Conservation (phyloP, 1,140 invertebrate species). For the Portunus trituberculatus region DNA sequence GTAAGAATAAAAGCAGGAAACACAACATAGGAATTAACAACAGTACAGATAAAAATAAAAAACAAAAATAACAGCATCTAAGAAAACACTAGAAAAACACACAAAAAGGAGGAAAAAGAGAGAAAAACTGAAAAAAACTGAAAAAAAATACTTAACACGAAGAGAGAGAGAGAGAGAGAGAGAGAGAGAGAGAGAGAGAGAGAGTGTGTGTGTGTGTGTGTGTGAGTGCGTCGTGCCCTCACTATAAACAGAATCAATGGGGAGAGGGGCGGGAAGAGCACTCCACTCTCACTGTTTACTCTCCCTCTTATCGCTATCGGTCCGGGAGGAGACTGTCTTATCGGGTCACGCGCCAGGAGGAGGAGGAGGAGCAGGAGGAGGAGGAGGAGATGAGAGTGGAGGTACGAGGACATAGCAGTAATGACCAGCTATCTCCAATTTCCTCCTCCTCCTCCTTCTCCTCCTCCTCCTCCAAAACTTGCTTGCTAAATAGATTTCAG, state of each 20-base stretch:
- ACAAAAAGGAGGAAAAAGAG: not conserved
- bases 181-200: not conserved
- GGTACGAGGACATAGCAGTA: not conserved
- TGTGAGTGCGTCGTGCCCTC: not conserved
- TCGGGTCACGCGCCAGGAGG: not conserved
- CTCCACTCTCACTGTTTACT: not conserved
- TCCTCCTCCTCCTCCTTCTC: not conserved
- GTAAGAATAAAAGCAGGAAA: not conserved
- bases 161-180: not conserved
- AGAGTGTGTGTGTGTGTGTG: constrained; percentile 14
- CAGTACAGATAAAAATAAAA: too few relatives aligned
- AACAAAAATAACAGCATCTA: too few relatives aligned
- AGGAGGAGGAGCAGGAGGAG: constrained; percentile 21
- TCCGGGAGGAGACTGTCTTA: not conserved
- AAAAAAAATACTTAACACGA: not conserved
- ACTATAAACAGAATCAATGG: not conserved
- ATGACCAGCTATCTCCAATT: too few relatives aligned
- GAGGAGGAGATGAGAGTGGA: not conserved
- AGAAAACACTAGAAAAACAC: too few relatives aligned
- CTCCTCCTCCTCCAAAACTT: not conserved
- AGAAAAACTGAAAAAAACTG: not conserved
- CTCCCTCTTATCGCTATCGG: not conserved
- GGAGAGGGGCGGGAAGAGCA: not conserved
- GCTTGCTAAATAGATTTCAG: not conserved
- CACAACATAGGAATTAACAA: too few relatives aligned